A percentile compares a stretch with the other conserved stretches of the same genome.
phyloP scores from a whole-genome alignment of 2,797 vertebrate genomes.

The Denticeps clupeoides region DNA sequence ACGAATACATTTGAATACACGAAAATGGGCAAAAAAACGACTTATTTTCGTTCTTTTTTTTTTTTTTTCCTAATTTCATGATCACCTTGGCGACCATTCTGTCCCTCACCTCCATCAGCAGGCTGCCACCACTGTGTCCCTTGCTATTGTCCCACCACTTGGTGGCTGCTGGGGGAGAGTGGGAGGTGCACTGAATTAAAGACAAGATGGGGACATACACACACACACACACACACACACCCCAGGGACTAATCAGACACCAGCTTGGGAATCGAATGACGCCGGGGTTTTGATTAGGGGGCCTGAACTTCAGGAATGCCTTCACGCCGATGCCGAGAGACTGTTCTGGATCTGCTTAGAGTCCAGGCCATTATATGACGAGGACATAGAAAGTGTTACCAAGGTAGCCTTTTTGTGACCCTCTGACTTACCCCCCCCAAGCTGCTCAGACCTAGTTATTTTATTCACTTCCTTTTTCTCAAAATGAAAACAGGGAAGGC shows the following conservation, averaged over 20 bases:
- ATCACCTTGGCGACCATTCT: constrained; percentile 32
- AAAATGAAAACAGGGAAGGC: neutral
- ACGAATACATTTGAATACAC: too few relatives aligned
- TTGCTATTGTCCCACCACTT: constrained; percentile 25
- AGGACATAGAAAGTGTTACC: too few relatives aligned
- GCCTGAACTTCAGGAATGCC: neutral
- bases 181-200: neutral
- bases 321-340: too few relatives aligned
- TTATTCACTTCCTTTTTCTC: too few relatives aligned
- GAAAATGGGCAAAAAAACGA: neutral
- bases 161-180: neutral
- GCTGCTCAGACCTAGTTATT: too few relatives aligned
- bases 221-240: neutral
- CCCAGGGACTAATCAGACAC: neutral
- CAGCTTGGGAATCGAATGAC: too few relatives aligned
- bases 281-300: neutral
- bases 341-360: too few relatives aligned
- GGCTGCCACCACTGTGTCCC: constrained; percentile 16
- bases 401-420: too few relatives aligned
- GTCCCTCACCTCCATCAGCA: constrained; percentile 22
- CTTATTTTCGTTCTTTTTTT: constrained; percentile 35
- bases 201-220: constrained; percentile 1
- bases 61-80: constrained; percentile 29
- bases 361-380: too few relatives aligned
- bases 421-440: too few relatives aligned